These are phyloP conservation scores for Crotalus tigris DNA, from an alignment of 2,113 vertebrate genomes.

Conservation along the genomic window DNA sequence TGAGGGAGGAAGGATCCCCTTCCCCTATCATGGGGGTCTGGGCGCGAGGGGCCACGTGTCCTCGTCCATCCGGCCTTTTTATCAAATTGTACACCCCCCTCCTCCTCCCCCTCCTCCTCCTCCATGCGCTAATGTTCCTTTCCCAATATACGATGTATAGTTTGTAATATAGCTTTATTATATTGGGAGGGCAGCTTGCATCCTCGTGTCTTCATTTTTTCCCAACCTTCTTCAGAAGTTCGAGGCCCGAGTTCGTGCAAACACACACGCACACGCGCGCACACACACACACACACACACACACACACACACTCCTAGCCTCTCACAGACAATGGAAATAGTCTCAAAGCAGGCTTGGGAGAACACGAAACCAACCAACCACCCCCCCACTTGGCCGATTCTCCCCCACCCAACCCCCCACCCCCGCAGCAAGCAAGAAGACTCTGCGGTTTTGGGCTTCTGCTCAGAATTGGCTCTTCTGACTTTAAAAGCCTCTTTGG, in stretches of 20 bases:
- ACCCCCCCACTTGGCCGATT: background rate
- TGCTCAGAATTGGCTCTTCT: background rate
- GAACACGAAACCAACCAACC: background rate
- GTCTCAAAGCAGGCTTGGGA: background rate
- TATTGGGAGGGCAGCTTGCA: conserved; percentile 39
- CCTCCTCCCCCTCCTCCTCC: background rate
- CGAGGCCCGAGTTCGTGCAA: background rate
- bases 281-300: background rate
- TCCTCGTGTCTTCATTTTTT: background rate
- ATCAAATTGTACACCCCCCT: conserved; percentile 23
- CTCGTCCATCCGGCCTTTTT: conserved; percentile 59
- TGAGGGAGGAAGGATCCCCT: conserved; percentile 37
- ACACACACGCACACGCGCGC: fast-evolving
- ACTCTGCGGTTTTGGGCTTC: background rate
- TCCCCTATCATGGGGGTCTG: conserved; percentile 12
- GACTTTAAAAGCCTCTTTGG: background rate
- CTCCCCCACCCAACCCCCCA: background rate
- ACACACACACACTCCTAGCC: background rate
- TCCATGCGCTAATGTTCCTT: conserved; percentile 15
- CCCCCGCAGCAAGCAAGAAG: background rate
- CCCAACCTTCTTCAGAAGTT: background rate
- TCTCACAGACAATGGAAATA: background rate
- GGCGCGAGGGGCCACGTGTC: conserved; percentile 68
- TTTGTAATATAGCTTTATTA: conserved; percentile 33
- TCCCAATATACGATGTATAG: conserved; percentile 24